Base-by-base conservation (phyloP, 2,888 invertebrate genomes). In the Nebria salina region DNA sequence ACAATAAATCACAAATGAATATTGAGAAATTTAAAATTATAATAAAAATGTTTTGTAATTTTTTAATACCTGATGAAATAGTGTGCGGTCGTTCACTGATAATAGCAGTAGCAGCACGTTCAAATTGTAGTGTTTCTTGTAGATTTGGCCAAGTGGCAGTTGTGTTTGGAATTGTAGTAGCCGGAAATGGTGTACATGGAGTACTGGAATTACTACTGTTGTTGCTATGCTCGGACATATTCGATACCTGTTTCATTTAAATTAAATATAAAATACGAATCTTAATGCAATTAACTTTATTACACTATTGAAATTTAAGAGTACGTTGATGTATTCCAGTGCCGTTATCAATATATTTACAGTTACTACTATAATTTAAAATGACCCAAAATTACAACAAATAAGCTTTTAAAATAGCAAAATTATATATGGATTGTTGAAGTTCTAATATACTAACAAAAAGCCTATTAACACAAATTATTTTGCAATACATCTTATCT, bases 41-140 rank as follows among this genome's bases (percentile, higher is more conserved):
- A 34, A 34, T 34, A 1, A 34, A 34, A 4, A 34, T 34, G 2
- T 34, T 34, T 34, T 72, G 8, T 65, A 6, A 66, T 66, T 15
- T 13, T 25, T 68, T 68, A 68, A 68, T 95, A 94, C 70, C 70
- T 70, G 70, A 70, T 70, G 97, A 97, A 86, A 98, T 98, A 72
- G 98, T 98, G 87, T 98, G 98, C 0, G 97, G 97, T 83, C 97
- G 91, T 84, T 96, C 96, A 81, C 93, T 93, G 89, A 96, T 93
- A 84, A 94, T 93, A 75, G 94, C 92, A 11, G 92, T 91, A 13
- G 94, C 93, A 64, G 95, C 94, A 72, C 94, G 89, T 85, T 95
- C 94, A 85, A 94, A 95, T 85, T 94, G 94, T 73, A 93, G 91
- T 4, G 93, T 93, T 88, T 95, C 95, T 85, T 94, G 94, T 68